Conservation (phyloP, 2,113 vertebrate genomes). For the Hypomesus transpacificus region DNA sequence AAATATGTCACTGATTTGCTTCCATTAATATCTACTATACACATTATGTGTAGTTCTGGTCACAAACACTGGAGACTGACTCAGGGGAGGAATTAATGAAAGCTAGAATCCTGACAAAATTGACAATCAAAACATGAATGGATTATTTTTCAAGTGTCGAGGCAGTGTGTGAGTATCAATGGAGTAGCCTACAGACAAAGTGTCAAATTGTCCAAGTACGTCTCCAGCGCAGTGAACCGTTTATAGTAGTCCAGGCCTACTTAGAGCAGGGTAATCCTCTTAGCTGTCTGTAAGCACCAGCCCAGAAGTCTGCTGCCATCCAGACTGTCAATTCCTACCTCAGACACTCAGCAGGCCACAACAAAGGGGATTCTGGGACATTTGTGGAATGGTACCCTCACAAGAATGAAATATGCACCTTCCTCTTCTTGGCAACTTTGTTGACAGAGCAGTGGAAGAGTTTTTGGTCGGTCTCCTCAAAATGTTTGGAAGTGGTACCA, state of each 20-base stretch:
- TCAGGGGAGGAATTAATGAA: too few species aligned
- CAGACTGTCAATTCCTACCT: constrained; percentile 77
- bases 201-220: constrained; percentile 40
- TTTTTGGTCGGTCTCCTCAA: constrained; percentile 52
- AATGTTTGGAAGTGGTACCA: constrained; percentile 77
- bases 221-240: constrained; percentile 56
- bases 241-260: constrained; percentile 65
- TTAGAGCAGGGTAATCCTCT: constrained; percentile 85
- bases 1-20: too few species aligned
- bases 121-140: too few species aligned
- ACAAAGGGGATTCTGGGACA: constrained; percentile 53
- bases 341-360: constrained; percentile 70
- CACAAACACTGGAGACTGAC: too few species aligned
- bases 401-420: constrained; percentile 65
- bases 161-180: too few species aligned
- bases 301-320: constrained; percentile 71
- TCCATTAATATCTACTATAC: too few species aligned
- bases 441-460: constrained; percentile 52
- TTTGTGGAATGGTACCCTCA: constrained; percentile 48
- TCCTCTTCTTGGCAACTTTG: constrained; percentile 51
- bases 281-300: constrained; percentile 73
- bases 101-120: too few species aligned
- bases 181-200: too few species aligned
- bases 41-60: too few species aligned
- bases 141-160: too few species aligned